Base-by-base conservation (phyloP, 2,888 invertebrate species). In the Patella caerulea region DNA sequence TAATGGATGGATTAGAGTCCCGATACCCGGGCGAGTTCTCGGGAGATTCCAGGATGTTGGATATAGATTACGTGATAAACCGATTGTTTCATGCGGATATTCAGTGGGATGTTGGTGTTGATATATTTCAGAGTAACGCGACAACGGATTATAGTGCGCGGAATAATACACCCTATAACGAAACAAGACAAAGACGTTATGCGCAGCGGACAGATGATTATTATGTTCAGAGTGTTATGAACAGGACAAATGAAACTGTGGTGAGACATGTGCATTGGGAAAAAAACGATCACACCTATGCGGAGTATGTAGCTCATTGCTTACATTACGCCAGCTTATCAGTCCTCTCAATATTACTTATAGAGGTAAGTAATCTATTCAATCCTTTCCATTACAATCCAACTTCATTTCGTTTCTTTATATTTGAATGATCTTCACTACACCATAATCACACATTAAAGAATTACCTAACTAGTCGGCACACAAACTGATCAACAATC, bases 291-390 rank as follows among this genome's bases (percentile, higher is more conserved):
- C 80, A 80, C 71, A 75, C 79, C 24, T 34, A 45, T 2, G 79
- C 79, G 72, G 75, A 77, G 69, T 75, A 82, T 76, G 79, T 83
- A 29, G 83, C 81, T n/a, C 83, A 83, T 72, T 80, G 81, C 71
- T 77, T 82, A 17, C 83, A 83, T 78, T 83, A 82, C 72, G 82
- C 83, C 65, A 83, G 83, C 59, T 75, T 83, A 4, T 75, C 78
- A 45, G 83, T 83, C 14, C 77, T 80, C 5, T 81, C 82, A 9
- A 74, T 83, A 14, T 78, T 83, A 14, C 79, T 83, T 12, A 69
- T 83, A 19, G 82, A 81, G 82, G 83, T 83, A 56, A 75, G 83
- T 78, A 53, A 15, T 14, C 34, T 59, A 15, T 14, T 54, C 24
- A 9, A 12, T 45, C 19, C 5, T 24, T 45, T 59, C n/a, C 19